Percentiles rank a stretch among this genome's conserved stretches.
phyloP scores from a whole-genome alignment of 2,888 invertebrate species.

The Salticus scenicus region DNA sequence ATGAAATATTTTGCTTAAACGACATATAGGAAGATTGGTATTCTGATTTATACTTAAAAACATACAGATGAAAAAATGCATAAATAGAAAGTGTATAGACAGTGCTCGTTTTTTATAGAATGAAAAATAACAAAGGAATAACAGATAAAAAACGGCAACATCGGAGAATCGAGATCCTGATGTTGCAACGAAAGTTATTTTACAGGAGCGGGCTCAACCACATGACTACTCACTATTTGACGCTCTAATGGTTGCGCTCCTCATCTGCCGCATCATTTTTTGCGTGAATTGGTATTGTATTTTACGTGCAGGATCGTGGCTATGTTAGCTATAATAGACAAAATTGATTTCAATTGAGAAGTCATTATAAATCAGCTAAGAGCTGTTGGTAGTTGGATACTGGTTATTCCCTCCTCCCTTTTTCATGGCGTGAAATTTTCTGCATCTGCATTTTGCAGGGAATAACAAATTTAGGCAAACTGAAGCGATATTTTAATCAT shows the following conservation, averaged over 20 bases:
- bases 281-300: not conserved
- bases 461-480: not conserved
- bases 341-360: slow-evolving; percentile 44
- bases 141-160: too few species aligned
- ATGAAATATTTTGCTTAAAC: too few species aligned
- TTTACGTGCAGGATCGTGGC: slow-evolving; percentile 22
- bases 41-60: too few species aligned
- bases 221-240: slow-evolving; percentile 41
- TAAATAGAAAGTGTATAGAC: too few species aligned
- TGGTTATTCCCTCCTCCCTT: not conserved
- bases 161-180: not conserved
- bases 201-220: slow-evolving; percentile 20
- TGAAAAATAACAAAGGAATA: too few species aligned
- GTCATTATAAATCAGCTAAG: slow-evolving; percentile 9
- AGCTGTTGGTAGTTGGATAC: not conserved
- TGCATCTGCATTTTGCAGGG: not conserved
- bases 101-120: too few species aligned
- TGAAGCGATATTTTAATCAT: not conserved
- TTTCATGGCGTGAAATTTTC: not conserved
- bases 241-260: slow-evolving; percentile 33
- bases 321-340: slow-evolving; percentile 16
- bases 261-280: slow-evolving; percentile 34
- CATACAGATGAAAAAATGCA: too few species aligned
- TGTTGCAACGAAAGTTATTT: not conserved
- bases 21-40: too few species aligned